A percentile compares a stretch with the other conserved stretches of the same genome.
Conservation (phyloP, 2,797 vertebrate species). For the Thalassophryne amazonica region DNA sequence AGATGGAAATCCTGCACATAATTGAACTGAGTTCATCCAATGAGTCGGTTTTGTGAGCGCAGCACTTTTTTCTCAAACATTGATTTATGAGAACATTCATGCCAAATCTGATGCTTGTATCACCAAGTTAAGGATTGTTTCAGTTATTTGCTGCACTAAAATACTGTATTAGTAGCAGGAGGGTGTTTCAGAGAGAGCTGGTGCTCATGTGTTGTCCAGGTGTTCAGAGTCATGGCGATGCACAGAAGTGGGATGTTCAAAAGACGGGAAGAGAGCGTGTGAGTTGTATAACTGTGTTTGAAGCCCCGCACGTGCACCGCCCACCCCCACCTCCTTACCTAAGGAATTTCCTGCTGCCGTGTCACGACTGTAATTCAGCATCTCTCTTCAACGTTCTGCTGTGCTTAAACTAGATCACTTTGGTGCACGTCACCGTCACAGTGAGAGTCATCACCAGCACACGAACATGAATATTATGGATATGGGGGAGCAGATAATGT, state of each 20-base stretch:
- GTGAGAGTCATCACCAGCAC: constrained; percentile 41
- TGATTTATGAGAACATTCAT: too few relatives aligned
- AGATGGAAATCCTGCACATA: too few relatives aligned
- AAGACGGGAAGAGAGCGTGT: background rate
- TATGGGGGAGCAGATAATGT: constrained; percentile 27
- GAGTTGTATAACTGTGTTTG: background rate
- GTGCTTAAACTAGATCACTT: constrained; percentile 22
- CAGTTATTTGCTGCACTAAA: too few relatives aligned
- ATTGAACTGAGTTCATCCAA: too few relatives aligned
- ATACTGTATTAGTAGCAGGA: background rate
- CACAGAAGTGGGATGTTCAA: constrained; percentile 9
- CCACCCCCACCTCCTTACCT: background rate
- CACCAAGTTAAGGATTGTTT: too few relatives aligned
- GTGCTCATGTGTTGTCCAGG: background rate
- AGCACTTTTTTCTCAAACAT: too few relatives aligned
- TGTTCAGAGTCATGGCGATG: constrained; percentile 17
- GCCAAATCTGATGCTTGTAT: too few relatives aligned
- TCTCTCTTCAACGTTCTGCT: background rate
- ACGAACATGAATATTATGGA: constrained; percentile 7
- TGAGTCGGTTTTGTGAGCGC: too few relatives aligned
- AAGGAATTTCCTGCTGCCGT: constrained; percentile 52
- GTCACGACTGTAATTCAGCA: constrained; percentile 34
- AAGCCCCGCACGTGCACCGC: background rate
- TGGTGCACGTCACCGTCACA: constrained; percentile 37
- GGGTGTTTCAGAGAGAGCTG: background rate